These are phyloP conservation scores for Passer montanus DNA, from an alignment of 2,113 vertebrate genomes.

Conservation along the genomic window DNA sequence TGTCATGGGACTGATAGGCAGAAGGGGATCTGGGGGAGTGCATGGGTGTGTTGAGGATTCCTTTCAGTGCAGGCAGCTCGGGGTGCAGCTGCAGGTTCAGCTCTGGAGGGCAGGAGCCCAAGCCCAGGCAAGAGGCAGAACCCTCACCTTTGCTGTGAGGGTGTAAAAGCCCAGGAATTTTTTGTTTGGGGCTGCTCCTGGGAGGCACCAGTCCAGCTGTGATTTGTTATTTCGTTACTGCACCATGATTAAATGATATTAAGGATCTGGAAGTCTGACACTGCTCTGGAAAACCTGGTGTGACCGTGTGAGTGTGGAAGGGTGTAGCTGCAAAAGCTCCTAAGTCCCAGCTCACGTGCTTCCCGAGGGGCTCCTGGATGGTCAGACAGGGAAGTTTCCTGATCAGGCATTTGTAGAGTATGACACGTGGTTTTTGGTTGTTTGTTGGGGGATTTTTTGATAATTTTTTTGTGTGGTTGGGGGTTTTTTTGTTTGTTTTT, in stretches of 20 bases:
- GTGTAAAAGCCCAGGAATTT: not conserved
- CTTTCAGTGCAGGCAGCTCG: accelerated
- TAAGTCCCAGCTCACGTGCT: not conserved
- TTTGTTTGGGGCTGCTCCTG: not conserved
- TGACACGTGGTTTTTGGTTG: not conserved
- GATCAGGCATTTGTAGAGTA: not conserved
- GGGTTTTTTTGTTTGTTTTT: not conserved
- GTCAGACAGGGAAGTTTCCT: not conserved
- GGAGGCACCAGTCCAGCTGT: not conserved
- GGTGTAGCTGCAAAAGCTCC: not conserved
- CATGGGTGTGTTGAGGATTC: not conserved
- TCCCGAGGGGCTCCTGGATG: not conserved
- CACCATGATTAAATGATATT: not conserved
- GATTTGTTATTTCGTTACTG: accelerated
- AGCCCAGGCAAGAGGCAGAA: not conserved
- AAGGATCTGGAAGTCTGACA: not conserved
- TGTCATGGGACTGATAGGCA: not conserved
- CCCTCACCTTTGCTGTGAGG: too few species aligned
- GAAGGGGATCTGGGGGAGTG: not conserved
- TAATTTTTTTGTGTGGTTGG: too few species aligned
- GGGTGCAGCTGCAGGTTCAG: not conserved
- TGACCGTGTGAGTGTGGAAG: not conserved
- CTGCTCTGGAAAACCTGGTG: not conserved
- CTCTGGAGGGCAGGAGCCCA: not conserved
- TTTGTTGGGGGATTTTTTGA: accelerated